phyloP scores from a whole-genome alignment of 2,888 invertebrate genomes.

The Elgonia sp. region DNA sequence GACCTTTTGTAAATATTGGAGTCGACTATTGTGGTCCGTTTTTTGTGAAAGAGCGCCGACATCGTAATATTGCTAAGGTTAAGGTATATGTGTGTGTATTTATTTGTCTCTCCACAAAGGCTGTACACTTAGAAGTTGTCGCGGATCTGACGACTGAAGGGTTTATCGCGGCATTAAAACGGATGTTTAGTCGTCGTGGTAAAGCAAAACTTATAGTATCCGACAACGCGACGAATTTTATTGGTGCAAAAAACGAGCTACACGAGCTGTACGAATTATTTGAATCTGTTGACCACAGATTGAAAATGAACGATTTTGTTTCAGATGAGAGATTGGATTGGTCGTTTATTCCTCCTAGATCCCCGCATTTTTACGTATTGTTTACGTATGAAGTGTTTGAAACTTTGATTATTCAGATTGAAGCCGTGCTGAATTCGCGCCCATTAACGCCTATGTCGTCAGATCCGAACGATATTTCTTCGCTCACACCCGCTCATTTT shows the following conservation, averaged over 20 bases:
- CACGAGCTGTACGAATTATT: constrained; percentile 2
- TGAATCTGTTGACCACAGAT: not conserved
- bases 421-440: not conserved
- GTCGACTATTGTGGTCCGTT: constrained; percentile 81
- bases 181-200: not conserved
- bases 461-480: not conserved
- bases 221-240: not conserved
- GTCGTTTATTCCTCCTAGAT: not conserved
- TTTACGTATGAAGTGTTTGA: not conserved
- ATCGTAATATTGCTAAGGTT: constrained; percentile 60
- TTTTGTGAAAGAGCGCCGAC: constrained; percentile 67
- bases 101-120: constrained; percentile 79
- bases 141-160: constrained; percentile 67
- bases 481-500: not conserved
- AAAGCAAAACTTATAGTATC: constrained; percentile 7
- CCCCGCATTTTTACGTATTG: not conserved
- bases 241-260: constrained; percentile 2
- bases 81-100: constrained; percentile 78
- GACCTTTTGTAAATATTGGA: constrained; percentile 78
- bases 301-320: constrained; percentile 8
- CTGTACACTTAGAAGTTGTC: constrained; percentile 57
- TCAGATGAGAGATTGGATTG: not conserved
- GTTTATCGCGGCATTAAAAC: constrained; percentile 57
- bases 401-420: not conserved
- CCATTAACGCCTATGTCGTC: not conserved